Evolutionary conservation across 2,113 vertebrate genomes (phyloP), one percentile per base, ranked within the genome.

Genomic region (Daboia siamensis): DNA sequence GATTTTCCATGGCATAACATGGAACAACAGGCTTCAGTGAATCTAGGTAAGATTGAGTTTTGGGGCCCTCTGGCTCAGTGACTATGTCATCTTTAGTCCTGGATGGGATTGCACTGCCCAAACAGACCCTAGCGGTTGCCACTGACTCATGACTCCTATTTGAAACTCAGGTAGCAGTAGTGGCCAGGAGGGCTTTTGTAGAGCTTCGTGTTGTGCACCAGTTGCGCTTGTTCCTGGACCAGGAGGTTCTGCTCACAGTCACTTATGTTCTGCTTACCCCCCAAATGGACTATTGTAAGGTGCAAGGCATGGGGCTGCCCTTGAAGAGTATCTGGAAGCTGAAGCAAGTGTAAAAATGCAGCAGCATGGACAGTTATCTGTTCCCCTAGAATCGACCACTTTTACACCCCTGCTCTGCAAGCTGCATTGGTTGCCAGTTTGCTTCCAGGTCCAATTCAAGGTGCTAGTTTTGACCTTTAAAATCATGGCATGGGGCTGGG

Each of bases 1-100:
- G 95, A 96, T 93, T 96, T 94, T 88, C 96, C 2, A 95, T 93
- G 96, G 97, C 97, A 95, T 95, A 94, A 96, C 95, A 91, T 90
- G 93, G 94, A 95, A 97, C 97, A 33, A 74, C 15, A 33, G 69
- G 13, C 15, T 74, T 74, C 69, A 80, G 7, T 44, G 1, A 80
- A 80, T 21, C 8, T 1, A 9, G 74, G 17, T 20, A 80, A 44
- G 20, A 44, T 80, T 80, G 74, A 80, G 74, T 44, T 80, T 44
- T 80, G 33, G 33, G 33, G 17, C 8, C 33, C 3, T 21, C 74
- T 9, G 17, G 33, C 17, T 80, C 74, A 80, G 17, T 9, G 33
- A 44, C 2, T 21, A 20, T 9, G 33, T 21, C 74, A 21, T 44
- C 33, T 80, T 80, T 44, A 44, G 3, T 21, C 33, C 33, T 80